These are phyloP conservation scores for Sarcophaga bullata DNA, from an alignment of 1,140 invertebrate species.

Conservation along the genomic window DNA sequence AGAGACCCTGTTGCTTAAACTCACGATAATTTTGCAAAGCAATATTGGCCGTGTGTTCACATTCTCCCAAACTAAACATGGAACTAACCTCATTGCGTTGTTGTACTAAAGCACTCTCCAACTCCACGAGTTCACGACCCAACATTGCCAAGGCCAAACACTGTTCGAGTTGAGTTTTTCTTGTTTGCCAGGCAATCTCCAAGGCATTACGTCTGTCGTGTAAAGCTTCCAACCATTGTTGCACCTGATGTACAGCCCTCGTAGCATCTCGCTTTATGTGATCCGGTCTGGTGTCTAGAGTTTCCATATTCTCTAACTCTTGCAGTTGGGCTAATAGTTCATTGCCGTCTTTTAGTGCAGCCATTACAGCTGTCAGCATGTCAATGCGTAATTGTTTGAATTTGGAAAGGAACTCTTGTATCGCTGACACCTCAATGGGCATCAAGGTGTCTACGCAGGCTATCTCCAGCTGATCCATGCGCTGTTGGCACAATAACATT, in stretches of 20 bases:
- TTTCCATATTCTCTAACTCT: constrained; percentile 74
- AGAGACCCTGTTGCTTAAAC: constrained; percentile 78
- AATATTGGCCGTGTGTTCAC: constrained; percentile 75
- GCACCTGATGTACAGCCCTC: constrained; percentile 75
- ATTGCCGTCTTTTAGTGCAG: constrained; percentile 82
- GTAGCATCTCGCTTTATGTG: constrained; percentile 74
- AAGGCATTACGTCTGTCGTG: constrained; percentile 80
- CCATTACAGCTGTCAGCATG: constrained; percentile 81
- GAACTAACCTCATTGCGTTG: constrained; percentile 52
- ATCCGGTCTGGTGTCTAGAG: constrained; percentile 79
- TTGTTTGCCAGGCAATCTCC: constrained; percentile 78
- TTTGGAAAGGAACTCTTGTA: constrained; percentile 73
- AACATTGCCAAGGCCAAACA: constrained; percentile 79
- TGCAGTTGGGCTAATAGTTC: constrained; percentile 76
- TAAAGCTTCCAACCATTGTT: constrained; percentile 79
- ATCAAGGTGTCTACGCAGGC: constrained; percentile 73
- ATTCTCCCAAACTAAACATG: constrained; percentile 70
- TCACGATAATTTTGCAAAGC: constrained; percentile 77
- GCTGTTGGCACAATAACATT: constrained; percentile 75
- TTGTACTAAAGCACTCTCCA: constrained; percentile 71
- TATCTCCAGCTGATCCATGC: constrained; percentile 76
- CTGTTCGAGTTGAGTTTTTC: constrained; percentile 79
- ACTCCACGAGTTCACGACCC: constrained; percentile 77
- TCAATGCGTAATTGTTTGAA: constrained; percentile 74
- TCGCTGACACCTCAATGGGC: constrained; percentile 75